Evolutionary conservation across 2,888 invertebrate species (phyloP).

Genomic region (Lithophane ornitopus): DNA sequence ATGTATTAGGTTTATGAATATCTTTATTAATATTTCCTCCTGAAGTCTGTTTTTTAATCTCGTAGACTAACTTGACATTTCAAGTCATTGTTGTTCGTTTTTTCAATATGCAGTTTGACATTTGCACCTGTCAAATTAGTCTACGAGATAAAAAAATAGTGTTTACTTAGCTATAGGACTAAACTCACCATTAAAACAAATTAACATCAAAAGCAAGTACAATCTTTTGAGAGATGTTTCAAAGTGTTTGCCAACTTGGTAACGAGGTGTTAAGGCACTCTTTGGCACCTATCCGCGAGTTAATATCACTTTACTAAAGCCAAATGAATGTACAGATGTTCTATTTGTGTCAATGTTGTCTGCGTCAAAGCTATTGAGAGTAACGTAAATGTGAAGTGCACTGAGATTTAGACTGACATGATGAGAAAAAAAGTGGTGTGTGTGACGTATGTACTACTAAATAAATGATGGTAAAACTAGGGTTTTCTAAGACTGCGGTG

Average conservation of each 20-base stretch:
- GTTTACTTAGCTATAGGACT: neutral
- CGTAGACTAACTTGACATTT: no score
- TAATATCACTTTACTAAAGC: slow-evolving; percentile 40
- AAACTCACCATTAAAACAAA: neutral
- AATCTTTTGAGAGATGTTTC: slow-evolving; percentile 4
- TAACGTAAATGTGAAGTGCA: neutral
- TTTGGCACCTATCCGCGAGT: slow-evolving; percentile 41
- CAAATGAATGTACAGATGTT: slow-evolving; percentile 20
- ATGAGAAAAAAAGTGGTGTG: neutral
- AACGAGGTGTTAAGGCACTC: slow-evolving; percentile 33
- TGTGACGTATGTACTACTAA: no score
- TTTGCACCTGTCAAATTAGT: no score
- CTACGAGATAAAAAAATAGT: no score
- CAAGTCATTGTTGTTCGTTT: no score
- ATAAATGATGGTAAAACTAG: neutral
- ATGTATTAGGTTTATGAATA: neutral
- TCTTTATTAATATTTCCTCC: neutral
- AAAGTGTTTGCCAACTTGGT: slow-evolving; percentile 46
- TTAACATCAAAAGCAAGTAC: slow-evolving; percentile 13
- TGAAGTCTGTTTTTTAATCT: no score
- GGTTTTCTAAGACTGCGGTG: no score
- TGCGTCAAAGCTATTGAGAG: neutral
- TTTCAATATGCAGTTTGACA: no score
- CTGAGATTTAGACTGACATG: neutral
- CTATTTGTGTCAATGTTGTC: neutral